Evolutionary conservation across 1,140 invertebrate genomes (phyloP).

Genomic region (Delia radicum): DNA sequence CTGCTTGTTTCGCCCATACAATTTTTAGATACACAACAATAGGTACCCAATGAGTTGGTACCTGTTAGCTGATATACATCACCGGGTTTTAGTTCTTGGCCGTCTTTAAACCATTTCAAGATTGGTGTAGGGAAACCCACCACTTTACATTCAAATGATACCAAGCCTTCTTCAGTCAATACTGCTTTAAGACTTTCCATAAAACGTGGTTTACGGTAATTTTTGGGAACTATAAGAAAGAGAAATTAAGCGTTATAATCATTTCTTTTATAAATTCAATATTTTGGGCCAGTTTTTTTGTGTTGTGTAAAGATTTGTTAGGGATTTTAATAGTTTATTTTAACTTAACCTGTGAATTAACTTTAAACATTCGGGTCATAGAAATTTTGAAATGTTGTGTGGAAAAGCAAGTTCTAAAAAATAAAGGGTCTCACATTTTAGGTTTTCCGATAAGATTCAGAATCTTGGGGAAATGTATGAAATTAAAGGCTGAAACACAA

Average conservation of each 20-base stretch:
- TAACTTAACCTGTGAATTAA: too few species aligned
- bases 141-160: constrained; percentile 91
- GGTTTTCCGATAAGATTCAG: too few species aligned
- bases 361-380: too few species aligned
- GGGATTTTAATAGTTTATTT: too few species aligned
- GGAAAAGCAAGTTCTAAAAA: too few species aligned
- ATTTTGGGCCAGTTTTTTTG: too few species aligned
- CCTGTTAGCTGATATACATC: constrained; percentile 90
- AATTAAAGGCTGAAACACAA: too few species aligned
- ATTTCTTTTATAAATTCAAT: too few species aligned
- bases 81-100: constrained; percentile 84
- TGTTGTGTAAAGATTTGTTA: too few species aligned
- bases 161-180: constrained; percentile 84
- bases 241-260: not conserved
- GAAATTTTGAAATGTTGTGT: too few species aligned
- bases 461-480: too few species aligned
- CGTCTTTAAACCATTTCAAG: constrained; percentile 88
- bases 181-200: constrained; percentile 86
- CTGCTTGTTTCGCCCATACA: constrained; percentile 89
- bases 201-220: constrained; percentile 84
- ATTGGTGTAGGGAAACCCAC: constrained; percentile 85
- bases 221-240: constrained; percentile 68
- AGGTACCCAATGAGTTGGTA: constrained; percentile 84
- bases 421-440: too few species aligned
- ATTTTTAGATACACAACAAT: constrained; percentile 87